These are phyloP conservation scores for Himantopus leucocephalus DNA, from an alignment of 2,113 vertebrate genomes.

Conservation along the genomic window DNA sequence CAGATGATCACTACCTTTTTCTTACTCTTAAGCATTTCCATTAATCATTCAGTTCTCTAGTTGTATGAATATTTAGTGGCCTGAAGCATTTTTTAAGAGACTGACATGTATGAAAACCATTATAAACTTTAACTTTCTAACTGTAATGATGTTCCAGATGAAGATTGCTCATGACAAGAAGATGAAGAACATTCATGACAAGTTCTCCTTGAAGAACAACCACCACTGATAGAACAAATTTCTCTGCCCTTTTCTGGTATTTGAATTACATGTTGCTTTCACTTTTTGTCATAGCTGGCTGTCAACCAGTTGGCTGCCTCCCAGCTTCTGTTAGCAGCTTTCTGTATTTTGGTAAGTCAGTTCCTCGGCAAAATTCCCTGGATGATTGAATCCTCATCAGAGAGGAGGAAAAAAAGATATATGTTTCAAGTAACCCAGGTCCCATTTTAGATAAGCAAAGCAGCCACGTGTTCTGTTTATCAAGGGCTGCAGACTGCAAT, in stretches of 20 bases:
- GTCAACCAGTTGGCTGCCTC: background rate
- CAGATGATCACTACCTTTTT: background rate
- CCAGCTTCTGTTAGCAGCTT: constrained; percentile 24
- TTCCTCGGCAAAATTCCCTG: background rate
- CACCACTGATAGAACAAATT: background rate
- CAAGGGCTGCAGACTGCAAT: background rate
- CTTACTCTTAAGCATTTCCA: background rate
- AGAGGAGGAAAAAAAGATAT: background rate
- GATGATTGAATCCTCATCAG: background rate
- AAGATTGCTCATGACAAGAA: background rate
- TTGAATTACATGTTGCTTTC: constrained; percentile 31
- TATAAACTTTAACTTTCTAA: constrained; percentile 8
- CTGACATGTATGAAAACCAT: background rate
- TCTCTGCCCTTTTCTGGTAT: constrained; percentile 26
- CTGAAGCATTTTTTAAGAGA: background rate
- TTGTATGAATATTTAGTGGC: constrained; percentile 4
- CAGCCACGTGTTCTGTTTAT: background rate
- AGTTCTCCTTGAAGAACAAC: constrained; percentile 14
- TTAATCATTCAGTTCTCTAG: constrained; percentile 3
- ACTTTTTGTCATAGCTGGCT: background rate
- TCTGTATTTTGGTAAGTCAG: background rate
- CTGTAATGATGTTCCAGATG: background rate
- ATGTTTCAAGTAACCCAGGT: background rate
- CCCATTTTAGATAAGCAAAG: background rate
- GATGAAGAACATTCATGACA: constrained; percentile 28